A percentile compares a stretch with the other conserved stretches of the same genome.
Evolutionary conservation across 2,113 vertebrate species (phyloP).

Genomic region (Prietella phreatophila): DNA sequence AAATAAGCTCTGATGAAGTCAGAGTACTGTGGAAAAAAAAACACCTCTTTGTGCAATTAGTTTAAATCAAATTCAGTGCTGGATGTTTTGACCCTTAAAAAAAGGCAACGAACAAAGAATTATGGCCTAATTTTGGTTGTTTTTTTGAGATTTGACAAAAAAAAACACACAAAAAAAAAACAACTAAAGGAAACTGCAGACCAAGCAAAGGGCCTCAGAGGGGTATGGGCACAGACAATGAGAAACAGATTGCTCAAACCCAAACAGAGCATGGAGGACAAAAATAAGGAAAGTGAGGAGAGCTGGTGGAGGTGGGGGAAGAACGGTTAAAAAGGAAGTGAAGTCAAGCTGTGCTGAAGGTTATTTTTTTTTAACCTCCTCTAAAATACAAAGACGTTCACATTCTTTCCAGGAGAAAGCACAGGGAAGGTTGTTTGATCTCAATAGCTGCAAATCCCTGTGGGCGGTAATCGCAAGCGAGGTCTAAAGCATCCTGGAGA

Average conservation of each 20-base stretch:
- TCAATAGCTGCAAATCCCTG: conserved; percentile 50
- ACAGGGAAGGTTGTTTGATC: conserved; percentile 58
- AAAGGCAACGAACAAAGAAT: conserved; percentile 56
- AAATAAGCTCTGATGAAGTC: conserved; percentile 2
- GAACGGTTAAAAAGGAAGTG: not conserved
- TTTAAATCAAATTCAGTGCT: conserved; percentile 47
- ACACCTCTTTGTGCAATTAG: conserved; percentile 33
- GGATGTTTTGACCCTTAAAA: conserved; percentile 58
- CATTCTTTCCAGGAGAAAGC: conserved; percentile 71
- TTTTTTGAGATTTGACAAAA: conserved; percentile 54
- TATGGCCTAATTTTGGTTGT: conserved; percentile 53
- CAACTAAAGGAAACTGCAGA: conserved; percentile 48
- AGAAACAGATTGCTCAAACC: conserved; percentile 70
- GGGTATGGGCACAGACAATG: conserved; percentile 63
- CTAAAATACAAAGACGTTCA: conserved; percentile 62
- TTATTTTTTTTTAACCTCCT: conserved; percentile 50
- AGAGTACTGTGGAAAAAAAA: not conserved
- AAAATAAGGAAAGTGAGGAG: not conserved
- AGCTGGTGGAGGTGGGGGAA: conserved; percentile 40
- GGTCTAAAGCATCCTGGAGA: not conserved
- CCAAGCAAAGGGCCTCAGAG: conserved; percentile 55
- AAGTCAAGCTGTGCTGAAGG: conserved; percentile 54
- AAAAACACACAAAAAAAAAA: conserved; percentile 47
- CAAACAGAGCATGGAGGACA: conserved; percentile 55
- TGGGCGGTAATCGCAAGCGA: not conserved